Percentiles rank a stretch among this genome's conserved stretches.
phyloP scores from a whole-genome alignment of 2,113 vertebrate genomes.

The Chaenogobius annularis region DNA sequence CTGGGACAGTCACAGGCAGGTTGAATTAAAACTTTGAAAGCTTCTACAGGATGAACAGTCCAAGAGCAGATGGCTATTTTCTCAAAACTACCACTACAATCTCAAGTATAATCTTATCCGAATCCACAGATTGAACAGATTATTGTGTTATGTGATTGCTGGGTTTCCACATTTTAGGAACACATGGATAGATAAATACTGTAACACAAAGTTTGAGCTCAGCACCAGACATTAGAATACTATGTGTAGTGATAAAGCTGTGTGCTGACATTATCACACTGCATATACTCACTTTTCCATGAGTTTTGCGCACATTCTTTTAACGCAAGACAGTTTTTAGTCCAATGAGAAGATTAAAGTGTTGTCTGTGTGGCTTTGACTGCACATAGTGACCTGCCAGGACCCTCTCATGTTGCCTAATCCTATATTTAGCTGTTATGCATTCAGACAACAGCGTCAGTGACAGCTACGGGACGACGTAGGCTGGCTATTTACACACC shows the following conservation, averaged over 20 bases:
- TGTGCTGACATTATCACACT: conserved; percentile 6
- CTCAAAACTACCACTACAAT: conserved; percentile 32
- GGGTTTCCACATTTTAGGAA: background rate
- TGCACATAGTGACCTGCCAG: conserved; percentile 10
- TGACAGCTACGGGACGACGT: conserved; percentile 26
- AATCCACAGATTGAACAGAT: conserved; percentile 50
- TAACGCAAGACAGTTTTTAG: conserved; percentile 38
- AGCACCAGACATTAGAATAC: conserved; percentile 45
- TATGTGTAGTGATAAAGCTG: conserved; percentile 1
- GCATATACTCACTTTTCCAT: conserved; percentile 3
- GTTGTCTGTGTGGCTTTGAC: conserved; percentile 13
- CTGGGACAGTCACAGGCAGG: background rate
- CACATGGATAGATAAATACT: background rate
- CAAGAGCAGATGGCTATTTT: conserved; percentile 37
- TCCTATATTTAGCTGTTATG: conserved; percentile 65
- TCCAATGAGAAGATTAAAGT: background rate
- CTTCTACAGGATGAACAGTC: background rate
- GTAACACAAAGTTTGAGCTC: conserved; percentile 22
- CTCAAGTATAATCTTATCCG: conserved; percentile 53
- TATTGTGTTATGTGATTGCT: conserved; percentile 21
- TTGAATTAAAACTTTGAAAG: background rate
- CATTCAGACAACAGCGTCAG: conserved; percentile 41
- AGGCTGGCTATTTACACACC: background rate
- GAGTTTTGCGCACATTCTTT: conserved; percentile 51
- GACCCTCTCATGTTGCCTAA: conserved; percentile 33